Percentiles rank a stretch among this genome's conserved stretches.
Conservation (phyloP, 1,140 invertebrate species). For the Pseudomyrmex cubaensis region DNA sequence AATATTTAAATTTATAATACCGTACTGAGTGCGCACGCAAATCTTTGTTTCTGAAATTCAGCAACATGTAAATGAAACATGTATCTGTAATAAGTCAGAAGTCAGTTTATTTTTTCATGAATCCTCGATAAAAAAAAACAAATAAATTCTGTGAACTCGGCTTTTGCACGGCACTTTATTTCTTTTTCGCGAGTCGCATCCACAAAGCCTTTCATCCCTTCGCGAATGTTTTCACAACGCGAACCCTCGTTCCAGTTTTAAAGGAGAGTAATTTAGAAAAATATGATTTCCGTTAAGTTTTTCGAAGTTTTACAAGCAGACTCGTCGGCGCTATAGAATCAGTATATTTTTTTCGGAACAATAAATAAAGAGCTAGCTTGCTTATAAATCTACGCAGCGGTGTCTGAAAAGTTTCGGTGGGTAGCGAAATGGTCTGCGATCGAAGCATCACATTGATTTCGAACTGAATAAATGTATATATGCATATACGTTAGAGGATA, state of each 20-base stretch:
- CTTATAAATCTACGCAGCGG: conserved; percentile 43
- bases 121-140: not conserved
- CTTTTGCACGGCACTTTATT: conserved; percentile 35
- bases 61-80: not conserved
- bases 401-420: conserved; percentile 64
- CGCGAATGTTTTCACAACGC: conserved; percentile 15
- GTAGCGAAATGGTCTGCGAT: conserved; percentile 49
- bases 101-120: not conserved
- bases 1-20: not conserved
- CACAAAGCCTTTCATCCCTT: conserved; percentile 38
- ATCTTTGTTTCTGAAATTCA: not conserved
- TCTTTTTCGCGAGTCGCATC: conserved; percentile 8
- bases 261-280: conserved; percentile 62
- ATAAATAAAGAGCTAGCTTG: conserved; percentile 66
- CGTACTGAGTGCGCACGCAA: not conserved
- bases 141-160: conserved; percentile 52
- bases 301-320: conserved; percentile 40
- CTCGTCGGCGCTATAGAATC: conserved; percentile 2
- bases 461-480: conserved; percentile 52
- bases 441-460: conserved; percentile 49
- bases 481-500: conserved; percentile 24
- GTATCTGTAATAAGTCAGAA: not conserved
- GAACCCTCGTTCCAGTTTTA: conserved; percentile 33
- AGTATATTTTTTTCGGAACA: conserved; percentile 33
- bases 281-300: conserved; percentile 58